Evolutionary conservation across 2,888 invertebrate genomes (phyloP).

Genomic region (Escarpia spicata): DNA sequence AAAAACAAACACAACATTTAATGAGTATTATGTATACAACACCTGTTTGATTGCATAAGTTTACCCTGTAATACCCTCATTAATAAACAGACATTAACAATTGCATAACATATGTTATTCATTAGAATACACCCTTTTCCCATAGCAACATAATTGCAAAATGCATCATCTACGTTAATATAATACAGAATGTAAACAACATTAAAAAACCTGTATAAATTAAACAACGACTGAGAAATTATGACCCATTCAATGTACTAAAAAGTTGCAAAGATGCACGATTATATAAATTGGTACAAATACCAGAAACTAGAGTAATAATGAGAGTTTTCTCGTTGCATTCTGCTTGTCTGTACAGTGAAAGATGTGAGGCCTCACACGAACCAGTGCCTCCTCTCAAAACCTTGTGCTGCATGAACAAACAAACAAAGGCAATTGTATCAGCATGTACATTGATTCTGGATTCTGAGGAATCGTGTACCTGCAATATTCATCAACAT

Average conservation of each 20-base stretch:
- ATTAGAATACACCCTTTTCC: background rate
- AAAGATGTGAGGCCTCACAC: background rate
- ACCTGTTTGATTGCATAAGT: background rate
- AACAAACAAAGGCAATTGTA: background rate
- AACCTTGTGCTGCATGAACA: background rate
- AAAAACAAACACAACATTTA: background rate
- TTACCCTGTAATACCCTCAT: background rate
- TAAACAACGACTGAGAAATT: background rate
- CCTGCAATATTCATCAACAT: too few species aligned
- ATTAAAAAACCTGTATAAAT: background rate
- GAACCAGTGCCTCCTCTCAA: background rate
- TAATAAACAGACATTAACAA: background rate
- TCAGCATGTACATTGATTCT: too few species aligned
- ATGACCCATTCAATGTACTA: background rate
- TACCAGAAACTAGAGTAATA: background rate
- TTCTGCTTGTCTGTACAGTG: background rate
- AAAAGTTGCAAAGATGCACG: background rate
- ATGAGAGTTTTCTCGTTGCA: background rate
- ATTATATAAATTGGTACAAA: background rate
- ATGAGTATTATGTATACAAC: background rate
- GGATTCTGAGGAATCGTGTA: too few species aligned
- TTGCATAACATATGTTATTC: background rate
- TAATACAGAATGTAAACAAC: background rate
- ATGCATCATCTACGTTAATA: background rate
- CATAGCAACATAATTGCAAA: background rate